Evolutionary conservation across 2,113 vertebrate genomes (phyloP), one percentile per base, ranked within the genome.

Genomic region (Petromus typicus): DNA sequence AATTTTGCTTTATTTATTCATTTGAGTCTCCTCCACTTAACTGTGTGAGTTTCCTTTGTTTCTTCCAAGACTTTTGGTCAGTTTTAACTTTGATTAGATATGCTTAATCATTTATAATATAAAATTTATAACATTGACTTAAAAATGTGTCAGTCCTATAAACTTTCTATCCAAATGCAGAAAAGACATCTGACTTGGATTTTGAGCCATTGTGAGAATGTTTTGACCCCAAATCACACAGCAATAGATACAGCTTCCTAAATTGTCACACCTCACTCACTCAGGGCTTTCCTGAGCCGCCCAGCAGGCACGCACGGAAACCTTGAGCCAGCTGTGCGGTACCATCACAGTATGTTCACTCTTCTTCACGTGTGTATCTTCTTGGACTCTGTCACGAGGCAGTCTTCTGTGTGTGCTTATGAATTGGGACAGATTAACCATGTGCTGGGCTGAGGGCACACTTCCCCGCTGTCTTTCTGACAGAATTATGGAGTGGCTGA

Each of bases 101-200:
- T 66, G 45, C 45, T 14, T 75, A 81, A 66, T 75, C 25, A n/a
- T 40, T 89, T 71, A 81, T 93, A 48, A 45, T 89, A 86, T 89
- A 80, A 76, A 61, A 66, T 43, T 43, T 79, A 86, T 32, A 63
- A 81, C 40, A 51, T 59, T 75, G 25, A 59, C 63, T 92, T 92
- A 32, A 80, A 91, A 64, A 89, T 73, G 87, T 40, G 14, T 92
- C 18, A 89, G 67, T 27, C 61, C 82, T 61, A 7, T 54, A 92
- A 80, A 90, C 32, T 66, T 92, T 75, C 25, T 81, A 61, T 40
- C 40, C 23, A 76, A 9, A 34, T 82, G 25, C 40, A 67, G 64
- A 86, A 43, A 64, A 90, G 69, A 23, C 40, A 63, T 67, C 7
- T 22, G 37, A 45, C 45, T 76, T 9, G 5, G 5, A 64, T 69